Base-by-base conservation (phyloP, 2,797 vertebrate genomes). In the Myripristis murdjan region DNA sequence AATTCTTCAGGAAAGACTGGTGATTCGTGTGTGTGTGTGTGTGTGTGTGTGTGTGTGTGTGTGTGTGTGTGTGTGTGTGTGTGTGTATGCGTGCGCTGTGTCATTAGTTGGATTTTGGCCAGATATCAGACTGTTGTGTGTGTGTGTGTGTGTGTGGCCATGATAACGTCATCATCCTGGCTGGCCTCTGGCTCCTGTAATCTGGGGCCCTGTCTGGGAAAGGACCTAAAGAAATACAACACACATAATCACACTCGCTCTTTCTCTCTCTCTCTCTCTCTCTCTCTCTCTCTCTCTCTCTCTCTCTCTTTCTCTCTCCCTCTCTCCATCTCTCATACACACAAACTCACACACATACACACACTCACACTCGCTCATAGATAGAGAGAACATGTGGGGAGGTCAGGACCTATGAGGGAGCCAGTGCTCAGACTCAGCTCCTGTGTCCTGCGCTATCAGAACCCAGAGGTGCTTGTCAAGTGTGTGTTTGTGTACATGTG, bases 171-270 rank as follows among this genome's bases (percentile, higher is more conserved):
- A 90, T 89, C 63, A 83, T 86, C 79, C 90, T 10, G 44, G 76
- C 81, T 83, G 69, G 84, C 69, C 84, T 79, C 74, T 83, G 73
- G 85, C 88, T 83, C 67, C 84, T 89, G 73, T 88, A 89, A 90
- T 94, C 89, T 79, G 74, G 66, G 78, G 63, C 58, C 51, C 68
- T 39, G 80, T 82, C 84, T 89, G 68, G 73, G 77, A 26, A 20
- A 49, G 10, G 9, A 22, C 43, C 22, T 16, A 22, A 55, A 44
- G 20, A 44, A 14, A 26, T 20, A 47, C 41, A 31, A 22, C 41
- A 14, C 18, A 23, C 41, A 43, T 55, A 44, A 22, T 44, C 14
- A 26, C 20, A 47, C 41, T 31, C 43, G 39, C 28, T 14, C 26
- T n/a, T n/a, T n/a, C n/a, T n/a, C n/a, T n/a, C n/a, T n/a, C n/a